Evolutionary conservation across 2,797 vertebrate genomes (phyloP).

Genomic region (Eremophila alpestris): DNA sequence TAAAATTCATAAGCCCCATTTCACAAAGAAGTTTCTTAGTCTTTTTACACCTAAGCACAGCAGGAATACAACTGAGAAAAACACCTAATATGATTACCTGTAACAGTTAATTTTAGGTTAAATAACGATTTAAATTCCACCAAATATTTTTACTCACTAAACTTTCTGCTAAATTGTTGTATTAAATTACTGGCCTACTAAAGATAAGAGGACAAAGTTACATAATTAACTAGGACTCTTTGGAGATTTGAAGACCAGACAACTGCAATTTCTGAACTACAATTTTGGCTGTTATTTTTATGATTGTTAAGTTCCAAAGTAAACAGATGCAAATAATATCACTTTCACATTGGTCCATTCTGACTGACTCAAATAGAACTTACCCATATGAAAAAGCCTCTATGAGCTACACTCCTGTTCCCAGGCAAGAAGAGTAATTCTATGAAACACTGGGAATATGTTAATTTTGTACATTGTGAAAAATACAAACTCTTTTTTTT

Average conservation of each 20-base stretch:
- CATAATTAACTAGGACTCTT: neutral
- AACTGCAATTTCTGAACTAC: neutral
- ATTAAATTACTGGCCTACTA: neutral
- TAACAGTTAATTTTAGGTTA: neutral
- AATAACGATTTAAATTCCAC: neutral
- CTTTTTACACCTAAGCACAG: neutral
- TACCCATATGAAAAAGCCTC: neutral
- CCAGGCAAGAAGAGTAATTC: neutral
- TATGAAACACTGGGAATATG: neutral
- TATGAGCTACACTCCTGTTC: neutral
- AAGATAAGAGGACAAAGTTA: neutral
- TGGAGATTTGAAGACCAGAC: neutral
- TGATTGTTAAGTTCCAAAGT: neutral
- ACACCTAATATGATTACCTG: neutral
- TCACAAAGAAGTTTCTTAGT: neutral
- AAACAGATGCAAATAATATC: neutral
- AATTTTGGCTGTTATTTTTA: neutral
- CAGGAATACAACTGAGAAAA: neutral
- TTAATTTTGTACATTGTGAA: neutral
- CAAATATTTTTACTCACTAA: neutral
- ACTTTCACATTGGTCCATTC: neutral
- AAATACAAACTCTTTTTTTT: neutral
- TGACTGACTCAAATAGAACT: neutral
- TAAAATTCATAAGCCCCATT: neutral
- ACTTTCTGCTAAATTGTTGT: neutral